Conservation (phyloP, 2,113 vertebrate species). For the Pongo abelii region DNA sequence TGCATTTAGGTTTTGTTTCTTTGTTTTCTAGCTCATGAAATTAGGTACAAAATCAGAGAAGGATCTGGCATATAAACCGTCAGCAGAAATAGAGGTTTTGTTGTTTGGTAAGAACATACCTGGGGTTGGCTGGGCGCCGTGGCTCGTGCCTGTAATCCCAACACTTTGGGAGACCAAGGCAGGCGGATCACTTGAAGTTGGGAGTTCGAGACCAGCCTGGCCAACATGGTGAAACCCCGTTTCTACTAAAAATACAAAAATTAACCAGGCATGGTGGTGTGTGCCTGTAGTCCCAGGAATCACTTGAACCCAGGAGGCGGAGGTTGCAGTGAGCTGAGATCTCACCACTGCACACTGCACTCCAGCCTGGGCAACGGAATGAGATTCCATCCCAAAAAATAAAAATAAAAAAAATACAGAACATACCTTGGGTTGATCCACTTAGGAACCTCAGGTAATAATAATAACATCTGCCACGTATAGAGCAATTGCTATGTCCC, state of each 20-base stretch:
- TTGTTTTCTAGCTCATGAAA: conserved; percentile 8
- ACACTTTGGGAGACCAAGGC: too few relatives aligned
- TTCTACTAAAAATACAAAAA: too few relatives aligned
- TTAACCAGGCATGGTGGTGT: too few relatives aligned
- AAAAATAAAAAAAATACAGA: not conserved
- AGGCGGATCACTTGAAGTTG: too few relatives aligned
- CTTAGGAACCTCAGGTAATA: not conserved
- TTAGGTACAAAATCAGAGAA: not conserved
- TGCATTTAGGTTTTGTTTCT: not conserved
- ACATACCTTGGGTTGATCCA: not conserved
- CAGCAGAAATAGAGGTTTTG: not conserved
- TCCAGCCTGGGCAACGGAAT: too few relatives aligned
- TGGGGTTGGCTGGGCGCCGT: not conserved
- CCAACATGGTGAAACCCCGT: too few relatives aligned
- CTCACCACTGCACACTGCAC: too few relatives aligned
- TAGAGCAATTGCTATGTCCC: not conserved
- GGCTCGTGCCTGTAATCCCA: too few relatives aligned
- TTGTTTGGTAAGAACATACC: not conserved
- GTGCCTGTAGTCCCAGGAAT: too few relatives aligned
- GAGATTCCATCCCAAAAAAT: not conserved
- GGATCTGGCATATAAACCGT: not conserved
- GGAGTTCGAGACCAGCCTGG: too few relatives aligned
- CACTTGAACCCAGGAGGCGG: too few relatives aligned
- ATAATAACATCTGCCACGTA: not conserved
- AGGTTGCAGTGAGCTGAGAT: too few relatives aligned